Evolutionary conservation across 2,888 invertebrate genomes (phyloP).

Genomic region (Drosophila basisetae): DNA sequence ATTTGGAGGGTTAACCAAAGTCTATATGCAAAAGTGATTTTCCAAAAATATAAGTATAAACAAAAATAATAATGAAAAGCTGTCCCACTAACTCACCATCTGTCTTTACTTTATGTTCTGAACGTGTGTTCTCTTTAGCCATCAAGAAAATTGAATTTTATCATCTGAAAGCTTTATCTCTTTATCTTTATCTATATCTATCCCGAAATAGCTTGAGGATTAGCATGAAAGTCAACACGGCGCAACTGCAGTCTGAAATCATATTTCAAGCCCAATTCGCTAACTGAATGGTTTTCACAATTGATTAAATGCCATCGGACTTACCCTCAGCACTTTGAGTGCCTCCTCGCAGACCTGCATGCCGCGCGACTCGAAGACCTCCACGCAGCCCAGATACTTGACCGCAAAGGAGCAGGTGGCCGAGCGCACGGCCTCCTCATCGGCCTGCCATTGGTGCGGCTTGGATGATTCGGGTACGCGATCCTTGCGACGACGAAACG

Average conservation of each 20-base stretch:
- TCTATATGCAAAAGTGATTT: neutral
- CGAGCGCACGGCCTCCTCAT: conserved; percentile 97
- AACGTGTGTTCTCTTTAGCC: neutral
- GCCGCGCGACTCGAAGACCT: conserved; percentile 99
- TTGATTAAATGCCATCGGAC: conserved; percentile 76
- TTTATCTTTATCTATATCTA: neutral
- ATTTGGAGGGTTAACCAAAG: neutral
- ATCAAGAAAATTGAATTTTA: neutral
- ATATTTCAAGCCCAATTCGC: neutral
- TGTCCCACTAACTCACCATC: neutral
- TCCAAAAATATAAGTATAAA: neutral
- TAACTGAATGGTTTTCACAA: neutral
- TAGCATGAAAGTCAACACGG: neutral
- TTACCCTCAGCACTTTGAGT: conserved; percentile 96
- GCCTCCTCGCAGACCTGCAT: conserved; percentile 99
- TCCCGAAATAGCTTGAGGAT: neutral
- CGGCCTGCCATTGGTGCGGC: conserved; percentile 99
- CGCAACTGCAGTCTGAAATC: neutral
- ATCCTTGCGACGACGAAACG: conserved; percentile 96
- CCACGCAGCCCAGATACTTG: conserved; percentile 99
- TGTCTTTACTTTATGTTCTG: neutral
- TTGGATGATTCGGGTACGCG: conserved; percentile 96
- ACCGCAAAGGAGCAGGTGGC: conserved; percentile 99
- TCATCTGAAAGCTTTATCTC: neutral
- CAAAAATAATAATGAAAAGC: neutral